Conservation (phyloP, 2,888 invertebrate genomes). For the Xestia rhomboidea region DNA sequence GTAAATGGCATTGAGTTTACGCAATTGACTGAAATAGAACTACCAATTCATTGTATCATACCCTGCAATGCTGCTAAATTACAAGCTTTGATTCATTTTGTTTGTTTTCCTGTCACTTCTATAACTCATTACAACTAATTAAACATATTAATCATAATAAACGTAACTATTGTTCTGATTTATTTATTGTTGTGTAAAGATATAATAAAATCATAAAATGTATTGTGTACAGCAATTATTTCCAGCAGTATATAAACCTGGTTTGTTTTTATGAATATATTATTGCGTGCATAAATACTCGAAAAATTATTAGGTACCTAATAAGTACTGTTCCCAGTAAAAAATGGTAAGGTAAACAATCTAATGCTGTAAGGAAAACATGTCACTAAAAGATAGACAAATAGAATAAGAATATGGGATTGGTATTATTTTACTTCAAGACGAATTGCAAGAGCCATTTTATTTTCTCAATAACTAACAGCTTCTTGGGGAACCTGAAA, state of each 20-base stretch:
- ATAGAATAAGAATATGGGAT: background rate
- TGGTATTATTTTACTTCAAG: background rate
- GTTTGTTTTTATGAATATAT: background rate
- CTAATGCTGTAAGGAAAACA: background rate
- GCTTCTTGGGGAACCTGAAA: background rate
- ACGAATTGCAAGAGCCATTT: background rate
- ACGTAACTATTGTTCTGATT: slow-evolving; percentile 40
- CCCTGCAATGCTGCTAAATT: slow-evolving; percentile 17
- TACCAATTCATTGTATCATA: slow-evolving; percentile 25
- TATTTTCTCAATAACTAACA: background rate
- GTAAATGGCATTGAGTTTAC: slow-evolving; percentile 9
- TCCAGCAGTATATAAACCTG: slow-evolving; percentile 4
- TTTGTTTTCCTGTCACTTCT: slow-evolving; percentile 59
- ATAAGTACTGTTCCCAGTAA: background rate
- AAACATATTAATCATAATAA: slow-evolving; percentile 44
- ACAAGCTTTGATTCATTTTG: slow-evolving; percentile 51
- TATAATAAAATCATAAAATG: slow-evolving; percentile 25
- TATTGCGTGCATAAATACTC: background rate
- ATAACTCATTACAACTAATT: slow-evolving; percentile 58
- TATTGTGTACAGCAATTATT: slow-evolving; percentile 31
- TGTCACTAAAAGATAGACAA: background rate
- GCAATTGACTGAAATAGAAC: slow-evolving; percentile 38
- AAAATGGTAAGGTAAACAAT: background rate
- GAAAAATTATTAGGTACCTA: background rate
- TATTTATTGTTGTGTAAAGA: slow-evolving; percentile 41